These are phyloP conservation scores for Chelonus insularis DNA, from an alignment of 1,140 invertebrate genomes.

Conservation along the genomic window DNA sequence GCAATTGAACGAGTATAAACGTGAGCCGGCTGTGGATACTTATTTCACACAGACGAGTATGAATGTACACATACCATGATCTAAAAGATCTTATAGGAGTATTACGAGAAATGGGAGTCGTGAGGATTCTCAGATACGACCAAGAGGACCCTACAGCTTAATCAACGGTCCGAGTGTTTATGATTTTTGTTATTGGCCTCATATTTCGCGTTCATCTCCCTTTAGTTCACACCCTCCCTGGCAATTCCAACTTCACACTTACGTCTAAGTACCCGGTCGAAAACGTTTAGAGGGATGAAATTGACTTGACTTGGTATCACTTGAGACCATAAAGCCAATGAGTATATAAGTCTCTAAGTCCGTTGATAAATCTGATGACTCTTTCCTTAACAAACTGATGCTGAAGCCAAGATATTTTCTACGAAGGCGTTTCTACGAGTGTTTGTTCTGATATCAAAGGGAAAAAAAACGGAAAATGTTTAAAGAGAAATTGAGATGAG, in stretches of 20 bases:
- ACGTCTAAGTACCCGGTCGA: constrained; percentile 14
- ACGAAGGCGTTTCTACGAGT: constrained; percentile 7
- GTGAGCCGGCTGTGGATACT: constrained; percentile 2
- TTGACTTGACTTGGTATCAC: constrained; percentile 13
- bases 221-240: neutral
- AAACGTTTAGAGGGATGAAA: constrained; percentile 29
- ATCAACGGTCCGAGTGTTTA: constrained; percentile 38
- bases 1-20: constrained; percentile 30
- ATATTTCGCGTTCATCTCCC: constrained; percentile 25
- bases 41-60: neutral
- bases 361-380: neutral
- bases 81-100: constrained; percentile 21
- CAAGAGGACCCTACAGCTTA: constrained; percentile 24
- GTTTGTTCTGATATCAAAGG: neutral
- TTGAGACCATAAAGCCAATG: no score
- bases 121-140: constrained; percentile 14
- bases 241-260: neutral
- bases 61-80: neutral
- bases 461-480: constrained; percentile 6
- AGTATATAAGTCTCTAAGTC: neutral
- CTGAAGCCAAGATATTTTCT: neutral
- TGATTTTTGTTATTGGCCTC: constrained; percentile 38
- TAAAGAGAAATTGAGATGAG: constrained; percentile 12
- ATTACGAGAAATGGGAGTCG: constrained; percentile 29
- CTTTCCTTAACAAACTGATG: neutral